A percentile compares a stretch with the other conserved stretches of the same genome.
phyloP scores from a whole-genome alignment of 2,888 invertebrate genomes.

The Teleogryllus oceanicus region DNA sequence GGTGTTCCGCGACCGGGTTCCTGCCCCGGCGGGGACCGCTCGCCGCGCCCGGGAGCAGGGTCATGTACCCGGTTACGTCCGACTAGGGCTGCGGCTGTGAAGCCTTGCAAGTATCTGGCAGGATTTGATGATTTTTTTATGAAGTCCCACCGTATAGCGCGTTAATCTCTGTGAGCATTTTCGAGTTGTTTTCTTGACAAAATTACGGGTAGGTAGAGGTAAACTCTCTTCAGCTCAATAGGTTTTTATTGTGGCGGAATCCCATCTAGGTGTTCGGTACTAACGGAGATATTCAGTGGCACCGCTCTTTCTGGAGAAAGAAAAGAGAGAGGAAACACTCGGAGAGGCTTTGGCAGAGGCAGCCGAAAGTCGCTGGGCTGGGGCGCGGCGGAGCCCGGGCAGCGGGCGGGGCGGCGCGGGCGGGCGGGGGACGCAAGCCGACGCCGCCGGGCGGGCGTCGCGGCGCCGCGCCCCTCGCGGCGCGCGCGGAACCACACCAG shows the following conservation, averaged over 20 bases:
- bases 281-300: slow-evolving; percentile 23
- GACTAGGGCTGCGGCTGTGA: slow-evolving; percentile 18
- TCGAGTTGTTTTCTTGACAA: slow-evolving; percentile 21
- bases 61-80: slow-evolving; percentile 1
- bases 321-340: slow-evolving; percentile 20
- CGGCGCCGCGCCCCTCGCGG: too few relatives aligned
- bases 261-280: slow-evolving; percentile 4
- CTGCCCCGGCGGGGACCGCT: not conserved
- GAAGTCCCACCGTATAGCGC: slow-evolving; percentile 22
- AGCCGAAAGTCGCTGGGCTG: not conserved
- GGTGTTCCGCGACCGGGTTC: not conserved
- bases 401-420: too few relatives aligned
- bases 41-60: not conserved
- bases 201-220: slow-evolving; percentile 20
- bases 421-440: too few relatives aligned
- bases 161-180: slow-evolving; percentile 22
- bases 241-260: not conserved
- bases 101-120: slow-evolving; percentile 2
- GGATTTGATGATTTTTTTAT: slow-evolving; percentile 1
- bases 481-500: too few relatives aligned
- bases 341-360: not conserved
- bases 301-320: slow-evolving; percentile 19
- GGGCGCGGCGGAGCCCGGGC: not conserved
- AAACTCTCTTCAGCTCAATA: slow-evolving; percentile 12
- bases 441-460: too few relatives aligned